phyloP scores from a whole-genome alignment of 1,140 invertebrate species.

The Calycopis cecrops region DNA sequence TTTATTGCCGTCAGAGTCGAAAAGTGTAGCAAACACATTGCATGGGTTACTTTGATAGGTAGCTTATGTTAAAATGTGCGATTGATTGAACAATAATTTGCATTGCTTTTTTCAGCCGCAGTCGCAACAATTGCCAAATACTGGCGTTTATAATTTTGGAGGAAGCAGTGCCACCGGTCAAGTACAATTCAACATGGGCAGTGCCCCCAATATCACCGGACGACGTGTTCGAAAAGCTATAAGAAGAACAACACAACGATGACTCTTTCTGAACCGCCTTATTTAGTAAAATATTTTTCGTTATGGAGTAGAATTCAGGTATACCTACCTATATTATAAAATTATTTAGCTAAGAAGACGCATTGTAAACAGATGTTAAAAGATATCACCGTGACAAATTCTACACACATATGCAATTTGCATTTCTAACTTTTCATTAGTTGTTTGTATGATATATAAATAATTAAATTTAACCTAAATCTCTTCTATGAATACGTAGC shows the following conservation, averaged over 20 bases:
- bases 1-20: too few relatives aligned
- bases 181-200: conserved; percentile 52
- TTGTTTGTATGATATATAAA: too few relatives aligned
- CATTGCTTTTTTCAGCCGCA: conserved; percentile 19
- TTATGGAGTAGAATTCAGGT: conserved; percentile 6
- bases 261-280: conserved; percentile 19
- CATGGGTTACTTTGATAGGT: too few relatives aligned
- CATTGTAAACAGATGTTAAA: too few relatives aligned
- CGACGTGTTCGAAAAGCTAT: conserved; percentile 43
- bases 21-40: too few relatives aligned
- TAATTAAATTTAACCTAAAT: too few relatives aligned
- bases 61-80: background rate
- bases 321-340: conserved; percentile 1
- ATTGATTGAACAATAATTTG: background rate
- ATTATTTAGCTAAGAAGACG: background rate
- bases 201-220: conserved; percentile 26
- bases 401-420: too few relatives aligned
- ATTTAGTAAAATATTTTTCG: background rate
- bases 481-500: too few relatives aligned
- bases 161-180: conserved; percentile 22
- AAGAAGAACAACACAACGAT: conserved; percentile 44
- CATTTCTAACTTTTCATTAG: too few relatives aligned
- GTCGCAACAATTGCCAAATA: conserved; percentile 20
- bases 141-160: conserved; percentile 45
- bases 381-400: too few relatives aligned